Base-by-base conservation (phyloP, 2,113 vertebrate genomes). In the Heterochromis multidens region DNA sequence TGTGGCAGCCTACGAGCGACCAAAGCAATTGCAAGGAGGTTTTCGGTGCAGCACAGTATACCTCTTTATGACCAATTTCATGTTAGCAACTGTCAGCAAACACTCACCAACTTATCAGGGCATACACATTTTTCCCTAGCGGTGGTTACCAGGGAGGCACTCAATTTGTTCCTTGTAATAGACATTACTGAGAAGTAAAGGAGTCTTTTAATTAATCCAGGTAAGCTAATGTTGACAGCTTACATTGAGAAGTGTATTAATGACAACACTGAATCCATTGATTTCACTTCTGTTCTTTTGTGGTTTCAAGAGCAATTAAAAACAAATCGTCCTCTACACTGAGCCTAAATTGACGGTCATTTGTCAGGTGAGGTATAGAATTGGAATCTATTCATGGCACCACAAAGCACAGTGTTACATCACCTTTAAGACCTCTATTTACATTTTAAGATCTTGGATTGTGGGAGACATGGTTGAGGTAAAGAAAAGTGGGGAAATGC, bases 401-500 rank as follows among this genome's bases (percentile, higher is more conserved):
- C 40, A 19, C 29, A 29, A 70, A 21, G 12, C 6, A 52, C 10
- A 54, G n/a, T 19, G 21, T 29, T 46, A 25, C 54, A 31, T 33
- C 43, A 54, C n/a, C 10, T 3, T 27, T 19, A 21, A 54, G 8
- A 7, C 77, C 21, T 62, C 54, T 72, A 19, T 52, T 19, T 33
- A 60, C 54, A 49, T n/a, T 16, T 33, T n/a, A 52, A 72, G 67
- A 52, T 10, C 6, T 13, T 1, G 10, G 16, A 29, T 52, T 74
- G 67, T 1, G 6, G 67, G 27, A 74, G 43, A 31, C 67, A 31
- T 74, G 67, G 67, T 52, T 74, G 6, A 52, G 10, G 80, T 78
- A 58, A 87, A 83, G 21, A 88, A n/a, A 85, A 88, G 79, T 70
- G 27, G 27, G 81, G 88, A 83, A 91, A 83, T 25, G 16, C 83